Evolutionary conservation across 1,140 invertebrate genomes (phyloP).

Genomic region (Agrilus planipennis): DNA sequence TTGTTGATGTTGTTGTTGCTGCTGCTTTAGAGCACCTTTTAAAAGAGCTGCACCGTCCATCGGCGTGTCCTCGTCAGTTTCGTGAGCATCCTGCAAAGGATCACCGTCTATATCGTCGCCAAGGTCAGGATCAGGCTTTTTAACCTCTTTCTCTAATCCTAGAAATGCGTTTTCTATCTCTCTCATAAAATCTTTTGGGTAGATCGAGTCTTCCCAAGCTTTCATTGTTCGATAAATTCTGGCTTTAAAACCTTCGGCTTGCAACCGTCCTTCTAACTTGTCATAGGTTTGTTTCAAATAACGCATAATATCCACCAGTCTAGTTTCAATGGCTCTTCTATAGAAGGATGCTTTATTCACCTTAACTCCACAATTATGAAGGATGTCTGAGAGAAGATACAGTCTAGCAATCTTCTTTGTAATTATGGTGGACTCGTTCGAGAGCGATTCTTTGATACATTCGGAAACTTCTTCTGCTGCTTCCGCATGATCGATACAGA

Average conservation of each 20-base stretch:
- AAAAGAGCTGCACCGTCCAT: constrained; percentile 70
- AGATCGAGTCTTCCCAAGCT: constrained; percentile 98
- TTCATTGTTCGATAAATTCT: constrained; percentile 88
- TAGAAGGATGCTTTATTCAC: constrained; percentile 96
- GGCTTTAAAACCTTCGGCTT: constrained; percentile 93
- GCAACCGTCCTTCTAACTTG: constrained; percentile 74
- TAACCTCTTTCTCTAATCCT: no score
- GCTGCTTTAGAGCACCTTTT: constrained; percentile 50
- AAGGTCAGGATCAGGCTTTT: not conserved
- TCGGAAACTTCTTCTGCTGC: constrained; percentile 92
- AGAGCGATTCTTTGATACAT: constrained; percentile 75
- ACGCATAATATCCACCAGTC: constrained; percentile 78
- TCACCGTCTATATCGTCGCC: constrained; percentile 49
- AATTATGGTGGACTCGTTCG: constrained; percentile 65
- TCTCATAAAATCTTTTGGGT: constrained; percentile 87
- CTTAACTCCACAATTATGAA: constrained; percentile 95
- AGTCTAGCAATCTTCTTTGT: constrained; percentile 88
- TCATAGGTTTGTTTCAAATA: constrained; percentile 66
- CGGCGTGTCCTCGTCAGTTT: constrained; percentile 61
- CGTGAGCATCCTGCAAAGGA: constrained; percentile 43
- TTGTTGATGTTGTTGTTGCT: no score
- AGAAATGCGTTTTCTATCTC: constrained; percentile 82
- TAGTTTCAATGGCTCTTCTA: constrained; percentile 78
- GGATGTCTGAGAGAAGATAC: constrained; percentile 92
- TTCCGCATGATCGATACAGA: constrained; percentile 97